These are phyloP conservation scores for Harpalus rubripes DNA, from an alignment of 2,888 invertebrate species.

Conservation along the genomic window DNA sequence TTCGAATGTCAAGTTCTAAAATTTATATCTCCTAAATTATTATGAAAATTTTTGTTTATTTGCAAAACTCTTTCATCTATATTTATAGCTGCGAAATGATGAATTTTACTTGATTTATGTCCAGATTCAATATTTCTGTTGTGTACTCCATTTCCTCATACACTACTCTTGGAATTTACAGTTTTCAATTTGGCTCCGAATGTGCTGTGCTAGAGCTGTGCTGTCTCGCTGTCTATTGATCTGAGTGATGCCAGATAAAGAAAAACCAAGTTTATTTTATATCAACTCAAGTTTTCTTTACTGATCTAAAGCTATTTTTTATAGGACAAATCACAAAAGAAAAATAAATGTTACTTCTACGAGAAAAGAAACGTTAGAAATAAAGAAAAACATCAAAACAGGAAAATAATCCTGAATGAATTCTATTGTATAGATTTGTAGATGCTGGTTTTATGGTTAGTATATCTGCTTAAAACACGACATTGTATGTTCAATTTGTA, in stretches of 20 bases:
- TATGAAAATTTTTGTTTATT: neutral
- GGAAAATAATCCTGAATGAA: neutral
- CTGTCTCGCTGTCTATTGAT: conserved; percentile 17
- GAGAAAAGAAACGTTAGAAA: neutral
- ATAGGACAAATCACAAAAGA: conserved; percentile 1
- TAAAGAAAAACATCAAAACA: neutral
- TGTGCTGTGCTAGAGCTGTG: neutral
- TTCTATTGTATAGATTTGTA: no score
- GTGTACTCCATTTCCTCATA: neutral
- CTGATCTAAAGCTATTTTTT: neutral
- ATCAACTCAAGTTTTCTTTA: conserved; percentile 25
- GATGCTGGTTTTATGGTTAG: no score
- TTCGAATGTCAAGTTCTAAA: neutral
- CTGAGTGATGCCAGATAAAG: conserved; percentile 36
- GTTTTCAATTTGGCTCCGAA: conserved; percentile 1
- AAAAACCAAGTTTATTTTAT: conserved; percentile 53
- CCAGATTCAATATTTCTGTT: neutral
- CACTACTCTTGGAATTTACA: neutral
- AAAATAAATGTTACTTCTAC: neutral
- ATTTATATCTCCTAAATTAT: neutral
- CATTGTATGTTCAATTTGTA: no score
- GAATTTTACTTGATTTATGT: neutral
- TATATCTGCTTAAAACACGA: no score
- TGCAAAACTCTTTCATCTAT: neutral
- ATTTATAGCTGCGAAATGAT: neutral